A percentile compares a stretch with the other conserved stretches of the same genome.
Evolutionary conservation across 2,113 vertebrate genomes (phyloP).

Genomic region (Heptranchias perlo): DNA sequence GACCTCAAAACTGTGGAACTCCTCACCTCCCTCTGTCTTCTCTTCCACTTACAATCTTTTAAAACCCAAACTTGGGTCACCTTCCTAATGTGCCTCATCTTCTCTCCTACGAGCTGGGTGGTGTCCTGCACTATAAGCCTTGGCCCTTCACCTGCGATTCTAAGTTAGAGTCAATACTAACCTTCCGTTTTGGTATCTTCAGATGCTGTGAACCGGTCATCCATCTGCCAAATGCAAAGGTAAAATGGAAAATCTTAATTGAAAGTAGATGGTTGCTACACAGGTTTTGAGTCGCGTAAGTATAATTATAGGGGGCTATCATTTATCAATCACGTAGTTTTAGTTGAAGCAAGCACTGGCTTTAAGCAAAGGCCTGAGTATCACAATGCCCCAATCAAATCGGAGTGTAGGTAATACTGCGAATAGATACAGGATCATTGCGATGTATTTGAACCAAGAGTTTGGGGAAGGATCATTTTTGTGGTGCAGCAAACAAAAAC

Average conservation of each 20-base stretch:
- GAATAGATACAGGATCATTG: not conserved
- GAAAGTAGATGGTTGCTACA: not conserved
- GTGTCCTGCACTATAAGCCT: not conserved
- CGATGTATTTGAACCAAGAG: not conserved
- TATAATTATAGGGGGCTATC: not conserved
- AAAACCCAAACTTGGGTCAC: no score
- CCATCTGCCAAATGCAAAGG: slow-evolving; percentile 56
- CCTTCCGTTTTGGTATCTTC: slow-evolving; percentile 64
- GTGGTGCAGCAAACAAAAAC: not conserved
- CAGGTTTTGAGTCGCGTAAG: not conserved
- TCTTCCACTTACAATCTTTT: no score
- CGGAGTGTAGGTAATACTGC: not conserved
- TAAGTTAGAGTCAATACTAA: slow-evolving; percentile 54
- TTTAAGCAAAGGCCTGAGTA: not conserved
- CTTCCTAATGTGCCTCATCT: no score
- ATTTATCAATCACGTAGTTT: not conserved
- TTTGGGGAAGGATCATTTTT: not conserved
- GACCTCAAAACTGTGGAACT: not conserved
- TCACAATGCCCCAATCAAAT: not conserved
- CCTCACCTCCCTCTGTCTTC: no score
- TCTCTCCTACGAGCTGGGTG: no score
- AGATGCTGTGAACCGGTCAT: slow-evolving; percentile 63
- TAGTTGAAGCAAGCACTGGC: not conserved
- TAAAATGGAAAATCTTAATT: not conserved
- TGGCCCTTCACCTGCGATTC: not conserved